These are phyloP conservation scores for Coleophora flavipennella DNA, from an alignment of 2,888 invertebrate genomes.

Conservation along the genomic window DNA sequence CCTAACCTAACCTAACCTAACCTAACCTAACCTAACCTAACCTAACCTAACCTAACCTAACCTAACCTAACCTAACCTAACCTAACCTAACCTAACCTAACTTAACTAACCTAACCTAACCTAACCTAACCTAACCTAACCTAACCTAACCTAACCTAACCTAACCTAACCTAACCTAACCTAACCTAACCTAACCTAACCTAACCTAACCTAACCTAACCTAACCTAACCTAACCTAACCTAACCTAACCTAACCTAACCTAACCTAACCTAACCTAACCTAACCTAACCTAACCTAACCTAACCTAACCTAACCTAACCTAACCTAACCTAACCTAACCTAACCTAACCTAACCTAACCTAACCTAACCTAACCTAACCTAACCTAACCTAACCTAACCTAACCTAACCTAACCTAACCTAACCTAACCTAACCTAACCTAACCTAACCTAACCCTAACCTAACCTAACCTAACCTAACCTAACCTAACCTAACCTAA, in stretches of 20 bases:
- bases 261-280: constrained; percentile 20
- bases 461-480: constrained; percentile 9
- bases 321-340: constrained; percentile 13
- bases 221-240: constrained; percentile 20
- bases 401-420: constrained; percentile 9
- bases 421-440: constrained; percentile 9
- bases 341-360: constrained; percentile 11
- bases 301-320: constrained; percentile 22
- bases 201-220: constrained; percentile 21
- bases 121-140: constrained; percentile 12
- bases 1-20: constrained; percentile 10
- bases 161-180: constrained; percentile 23
- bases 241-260: constrained; percentile 19
- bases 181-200: constrained; percentile 22
- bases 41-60: constrained; percentile 11
- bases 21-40: constrained; percentile 11
- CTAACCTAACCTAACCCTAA: constrained; percentile 8
- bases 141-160: constrained; percentile 22
- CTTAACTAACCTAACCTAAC: constrained; percentile 12
- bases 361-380: constrained; percentile 7
- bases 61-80: constrained; percentile 12
- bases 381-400: constrained; percentile 9
- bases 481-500: constrained; percentile 9
- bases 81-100: constrained; percentile 12
- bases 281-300: constrained; percentile 20